Evolutionary conservation across 2,113 vertebrate species (phyloP).

Genomic region (Neopipo cinnamomea): DNA sequence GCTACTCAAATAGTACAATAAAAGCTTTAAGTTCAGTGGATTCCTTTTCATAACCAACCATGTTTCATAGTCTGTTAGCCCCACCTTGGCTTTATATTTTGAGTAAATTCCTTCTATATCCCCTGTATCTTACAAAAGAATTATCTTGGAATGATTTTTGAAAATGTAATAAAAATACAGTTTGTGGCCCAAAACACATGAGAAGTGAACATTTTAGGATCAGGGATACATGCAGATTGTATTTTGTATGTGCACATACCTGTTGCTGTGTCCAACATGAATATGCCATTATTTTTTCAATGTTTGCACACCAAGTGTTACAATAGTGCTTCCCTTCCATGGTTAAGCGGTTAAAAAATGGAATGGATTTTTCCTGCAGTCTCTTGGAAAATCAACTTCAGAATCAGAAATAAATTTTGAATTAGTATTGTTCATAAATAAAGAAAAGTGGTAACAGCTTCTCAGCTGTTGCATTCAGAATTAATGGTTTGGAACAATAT

Average conservation of each 20-base stretch:
- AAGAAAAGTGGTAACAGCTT: not conserved
- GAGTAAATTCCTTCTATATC: not conserved
- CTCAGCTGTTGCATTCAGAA: not conserved
- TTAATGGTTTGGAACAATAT: not conserved
- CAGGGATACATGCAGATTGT: not conserved
- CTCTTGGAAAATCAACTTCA: not conserved
- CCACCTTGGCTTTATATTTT: not conserved
- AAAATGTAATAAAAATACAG: not conserved
- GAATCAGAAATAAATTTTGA: not conserved
- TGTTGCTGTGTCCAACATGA: not conserved
- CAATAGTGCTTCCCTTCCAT: not conserved
- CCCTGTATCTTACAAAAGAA: not conserved
- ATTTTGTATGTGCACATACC: not conserved
- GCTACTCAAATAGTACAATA: not conserved
- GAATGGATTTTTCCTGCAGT: not conserved
- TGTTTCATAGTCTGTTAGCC: not conserved
- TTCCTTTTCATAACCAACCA: not conserved
- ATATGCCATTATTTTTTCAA: not conserved
- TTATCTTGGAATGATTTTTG: not conserved
- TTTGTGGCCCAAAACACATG: not conserved
- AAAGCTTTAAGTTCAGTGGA: not conserved
- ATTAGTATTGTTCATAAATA: not conserved
- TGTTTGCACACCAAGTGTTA: rapidly evolving
- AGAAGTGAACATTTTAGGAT: not conserved
- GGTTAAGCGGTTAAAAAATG: not conserved